Conservation (phyloP, 1,140 invertebrate species). For the Brachionus plicatilis region DNA sequence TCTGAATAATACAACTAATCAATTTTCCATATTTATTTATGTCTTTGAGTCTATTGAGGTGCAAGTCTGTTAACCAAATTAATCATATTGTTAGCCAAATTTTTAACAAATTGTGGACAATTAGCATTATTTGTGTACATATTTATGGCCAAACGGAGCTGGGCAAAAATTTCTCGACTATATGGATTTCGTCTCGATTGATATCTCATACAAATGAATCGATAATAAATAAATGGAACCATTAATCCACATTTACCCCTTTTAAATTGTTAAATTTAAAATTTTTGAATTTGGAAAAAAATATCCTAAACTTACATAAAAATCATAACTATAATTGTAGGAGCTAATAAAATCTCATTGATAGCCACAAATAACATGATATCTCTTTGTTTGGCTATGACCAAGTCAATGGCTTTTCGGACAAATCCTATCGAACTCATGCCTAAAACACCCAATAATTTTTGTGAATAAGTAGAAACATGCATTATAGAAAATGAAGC, state of each 20-base stretch:
- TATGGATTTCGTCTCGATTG: conserved; percentile 87
- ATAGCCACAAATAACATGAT: conserved; percentile 79
- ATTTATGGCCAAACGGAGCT: conserved; percentile 65
- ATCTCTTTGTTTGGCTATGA: conserved; percentile 69
- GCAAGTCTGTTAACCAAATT: conserved; percentile 63
- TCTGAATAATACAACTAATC: neutral
- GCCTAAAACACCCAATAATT: conserved; percentile 70
- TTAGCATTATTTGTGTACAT: conserved; percentile 61
- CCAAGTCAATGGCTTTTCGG: neutral
- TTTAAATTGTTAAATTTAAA: too few relatives aligned
- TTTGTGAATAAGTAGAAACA: conserved; percentile 78
- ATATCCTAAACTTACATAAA: conserved; percentile 68
- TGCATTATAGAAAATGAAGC: conserved; percentile 83
- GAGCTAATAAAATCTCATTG: conserved; percentile 84
- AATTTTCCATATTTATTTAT: neutral
- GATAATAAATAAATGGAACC: conserved; percentile 87
- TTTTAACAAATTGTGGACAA: conserved; percentile 61
- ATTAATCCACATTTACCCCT: conserved; percentile 65
- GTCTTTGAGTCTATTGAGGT: conserved; percentile 52
- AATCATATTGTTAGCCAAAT: conserved; percentile 59
- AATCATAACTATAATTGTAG: conserved; percentile 73
- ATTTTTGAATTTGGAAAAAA: too few relatives aligned
- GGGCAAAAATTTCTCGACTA: conserved; percentile 77
- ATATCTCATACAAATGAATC: conserved; percentile 81
- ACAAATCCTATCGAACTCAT: conserved; percentile 4